phyloP scores from a whole-genome alignment of 1,140 invertebrate genomes.

The Drosophila oshimai region DNA sequence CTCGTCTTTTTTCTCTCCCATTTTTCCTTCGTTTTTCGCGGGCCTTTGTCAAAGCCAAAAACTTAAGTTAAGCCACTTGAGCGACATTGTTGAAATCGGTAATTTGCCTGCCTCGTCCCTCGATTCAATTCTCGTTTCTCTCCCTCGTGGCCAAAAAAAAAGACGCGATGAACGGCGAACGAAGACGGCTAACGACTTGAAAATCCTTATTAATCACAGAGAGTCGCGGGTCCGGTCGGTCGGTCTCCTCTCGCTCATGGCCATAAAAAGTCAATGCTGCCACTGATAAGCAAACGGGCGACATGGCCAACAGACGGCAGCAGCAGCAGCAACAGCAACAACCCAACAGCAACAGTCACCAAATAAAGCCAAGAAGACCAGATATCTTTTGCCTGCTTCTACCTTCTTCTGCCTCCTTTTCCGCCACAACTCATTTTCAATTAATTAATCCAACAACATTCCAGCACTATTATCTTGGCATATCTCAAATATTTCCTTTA shows the following conservation, averaged over 20 bases:
- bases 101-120: constrained; percentile 64
- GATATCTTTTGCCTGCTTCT: constrained; percentile 6
- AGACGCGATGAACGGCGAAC: constrained; percentile 12
- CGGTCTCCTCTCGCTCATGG: constrained; percentile 49
- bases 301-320: constrained; percentile 58
- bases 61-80: constrained; percentile 76
- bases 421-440: constrained; percentile 77
- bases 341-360: constrained; percentile 61
- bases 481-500: constrained; percentile 81
- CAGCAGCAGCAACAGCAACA: constrained; percentile 8
- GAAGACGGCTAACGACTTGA: constrained; percentile 72
- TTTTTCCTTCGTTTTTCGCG: constrained; percentile 16
- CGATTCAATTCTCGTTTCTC: constrained; percentile 16
- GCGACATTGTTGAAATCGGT: constrained; percentile 80
- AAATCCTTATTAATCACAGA: constrained; percentile 80
- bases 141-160: constrained; percentile 50
- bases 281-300: constrained; percentile 75
- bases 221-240: constrained; percentile 8
- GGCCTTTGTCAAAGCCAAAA: constrained; percentile 69
- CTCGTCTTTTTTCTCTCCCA: background rate
- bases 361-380: constrained; percentile 22
- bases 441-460: constrained; percentile 81
- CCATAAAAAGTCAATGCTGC: constrained; percentile 76
- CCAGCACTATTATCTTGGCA: constrained; percentile 78
- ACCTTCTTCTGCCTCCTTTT: constrained; percentile 3